These are phyloP conservation scores for Brachionus rubens DNA, from an alignment of 1,140 invertebrate genomes.

Conservation along the genomic window DNA sequence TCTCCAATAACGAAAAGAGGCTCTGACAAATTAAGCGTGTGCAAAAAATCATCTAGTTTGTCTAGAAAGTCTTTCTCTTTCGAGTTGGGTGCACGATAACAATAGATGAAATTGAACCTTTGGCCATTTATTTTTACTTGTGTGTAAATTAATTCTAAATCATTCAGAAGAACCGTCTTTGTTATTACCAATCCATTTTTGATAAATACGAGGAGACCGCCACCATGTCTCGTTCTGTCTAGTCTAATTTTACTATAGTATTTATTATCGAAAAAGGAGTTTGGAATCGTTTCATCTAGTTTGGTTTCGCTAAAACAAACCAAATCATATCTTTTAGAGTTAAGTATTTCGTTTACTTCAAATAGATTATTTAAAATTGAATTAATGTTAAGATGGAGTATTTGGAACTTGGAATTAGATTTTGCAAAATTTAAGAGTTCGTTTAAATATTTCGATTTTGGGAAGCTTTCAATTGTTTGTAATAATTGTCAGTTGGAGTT, in stretches of 20 bases:
- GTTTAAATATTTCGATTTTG: not conserved
- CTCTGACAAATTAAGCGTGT: not conserved
- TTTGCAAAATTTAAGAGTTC: not conserved
- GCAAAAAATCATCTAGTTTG: not conserved
- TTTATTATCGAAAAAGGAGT: not conserved
- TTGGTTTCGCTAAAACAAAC: conserved; percentile 7
- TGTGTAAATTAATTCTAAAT: not conserved
- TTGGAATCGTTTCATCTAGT: too few relatives aligned
- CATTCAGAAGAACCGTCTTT: not conserved
- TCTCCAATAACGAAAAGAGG: not conserved
- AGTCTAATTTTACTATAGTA: conserved; percentile 1
- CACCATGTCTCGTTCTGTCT: conserved; percentile 5
- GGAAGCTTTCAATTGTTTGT: not conserved
- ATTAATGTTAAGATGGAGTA: not conserved
- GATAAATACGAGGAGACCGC: not conserved
- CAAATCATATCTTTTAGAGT: not conserved
- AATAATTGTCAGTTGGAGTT: conserved; percentile 6
- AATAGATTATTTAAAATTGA: not conserved
- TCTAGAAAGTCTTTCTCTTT: conserved; percentile 8
- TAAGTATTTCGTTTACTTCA: conserved; percentile 16
- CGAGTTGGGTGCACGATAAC: not conserved
- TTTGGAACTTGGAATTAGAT: not conserved
- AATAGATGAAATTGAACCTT: not conserved
- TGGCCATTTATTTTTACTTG: not conserved
- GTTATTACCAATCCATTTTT: not conserved